These are phyloP conservation scores for Pitta sordida DNA, from an alignment of 2,113 vertebrate species.

Conservation along the genomic window DNA sequence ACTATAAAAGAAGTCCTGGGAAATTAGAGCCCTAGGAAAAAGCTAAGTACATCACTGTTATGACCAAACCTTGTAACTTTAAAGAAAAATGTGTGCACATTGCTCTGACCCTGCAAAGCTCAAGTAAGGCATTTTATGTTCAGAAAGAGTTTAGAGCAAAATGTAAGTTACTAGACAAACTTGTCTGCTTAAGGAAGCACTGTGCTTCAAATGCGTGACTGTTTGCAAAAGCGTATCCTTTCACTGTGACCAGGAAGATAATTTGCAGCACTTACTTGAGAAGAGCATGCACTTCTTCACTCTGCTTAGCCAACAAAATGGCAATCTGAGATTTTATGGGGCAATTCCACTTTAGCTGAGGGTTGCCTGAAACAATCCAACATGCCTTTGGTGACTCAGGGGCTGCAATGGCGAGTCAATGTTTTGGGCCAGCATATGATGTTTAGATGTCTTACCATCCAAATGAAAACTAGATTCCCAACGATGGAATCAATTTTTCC, in stretches of 20 bases:
- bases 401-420: not conserved
- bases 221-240: not conserved
- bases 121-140: not conserved
- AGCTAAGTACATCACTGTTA: not conserved
- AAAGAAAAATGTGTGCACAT: not conserved
- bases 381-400: not conserved
- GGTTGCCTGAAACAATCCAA: not conserved
- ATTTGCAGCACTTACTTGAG: not conserved
- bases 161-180: not conserved
- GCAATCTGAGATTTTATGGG: not conserved
- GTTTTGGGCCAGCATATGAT: not conserved
- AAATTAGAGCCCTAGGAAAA: not conserved
- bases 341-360: not conserved
- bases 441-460: not conserved
- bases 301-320: not conserved
- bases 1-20: not conserved
- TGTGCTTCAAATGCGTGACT: not conserved
- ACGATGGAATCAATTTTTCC: not conserved
- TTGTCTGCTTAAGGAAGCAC: not conserved
- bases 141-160: not conserved
- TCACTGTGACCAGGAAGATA: not conserved
- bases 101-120: not conserved
- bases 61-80: not conserved
- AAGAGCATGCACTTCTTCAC: accelerated
- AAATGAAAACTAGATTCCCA: not conserved